phyloP scores from a whole-genome alignment of 2,113 vertebrate genomes.

The Noctilio leporinus region DNA sequence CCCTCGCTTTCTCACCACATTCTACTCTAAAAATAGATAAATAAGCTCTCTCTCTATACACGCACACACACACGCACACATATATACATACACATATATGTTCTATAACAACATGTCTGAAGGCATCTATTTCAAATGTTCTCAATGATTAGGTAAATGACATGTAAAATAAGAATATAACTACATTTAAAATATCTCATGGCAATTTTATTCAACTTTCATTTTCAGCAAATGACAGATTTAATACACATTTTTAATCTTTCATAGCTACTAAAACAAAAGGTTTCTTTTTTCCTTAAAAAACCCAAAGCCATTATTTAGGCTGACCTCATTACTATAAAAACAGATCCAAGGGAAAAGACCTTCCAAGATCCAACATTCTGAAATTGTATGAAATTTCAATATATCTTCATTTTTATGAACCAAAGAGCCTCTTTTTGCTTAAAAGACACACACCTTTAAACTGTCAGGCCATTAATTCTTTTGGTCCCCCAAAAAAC shows the following conservation, averaged over 20 bases:
- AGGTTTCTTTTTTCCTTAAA: background rate
- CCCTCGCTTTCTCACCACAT: too few relatives aligned
- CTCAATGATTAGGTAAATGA: background rate
- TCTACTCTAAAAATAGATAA: too few relatives aligned
- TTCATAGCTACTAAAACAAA: constrained; percentile 2
- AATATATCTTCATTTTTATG: background rate
- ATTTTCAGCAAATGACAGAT: background rate
- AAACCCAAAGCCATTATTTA: background rate
- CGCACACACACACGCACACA: too few relatives aligned
- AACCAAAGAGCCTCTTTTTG: background rate
- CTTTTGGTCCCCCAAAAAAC: background rate
- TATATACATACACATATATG: background rate
- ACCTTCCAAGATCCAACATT: background rate
- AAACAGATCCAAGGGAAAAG: background rate
- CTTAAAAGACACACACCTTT: background rate
- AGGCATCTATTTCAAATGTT: background rate
- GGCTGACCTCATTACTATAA: background rate
- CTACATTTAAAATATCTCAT: background rate
- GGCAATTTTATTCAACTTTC: background rate
- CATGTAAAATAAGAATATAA: background rate
- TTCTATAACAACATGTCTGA: background rate
- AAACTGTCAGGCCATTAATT: background rate
- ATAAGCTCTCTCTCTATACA: too few relatives aligned
- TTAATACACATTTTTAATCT: background rate
- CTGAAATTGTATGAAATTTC: background rate